Percentiles rank a stretch among this genome's conserved stretches.
phyloP scores from a whole-genome alignment of 2,888 invertebrate species.

The Mimas tiliae region DNA sequence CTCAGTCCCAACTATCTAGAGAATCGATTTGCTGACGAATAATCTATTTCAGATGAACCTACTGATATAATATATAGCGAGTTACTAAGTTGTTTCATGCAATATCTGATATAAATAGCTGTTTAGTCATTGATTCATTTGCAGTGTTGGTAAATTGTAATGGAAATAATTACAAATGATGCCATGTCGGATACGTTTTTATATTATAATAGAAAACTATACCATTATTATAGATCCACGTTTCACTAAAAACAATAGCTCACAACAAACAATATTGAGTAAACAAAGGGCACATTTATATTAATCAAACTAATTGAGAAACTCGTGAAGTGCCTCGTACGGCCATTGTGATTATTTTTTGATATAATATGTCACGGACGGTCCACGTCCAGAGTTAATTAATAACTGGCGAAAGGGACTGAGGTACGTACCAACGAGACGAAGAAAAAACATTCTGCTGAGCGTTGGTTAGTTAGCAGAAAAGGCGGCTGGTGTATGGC shows the following conservation, averaged over 20 bases:
- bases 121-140: not conserved
- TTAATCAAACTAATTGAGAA: slow-evolving; percentile 41
- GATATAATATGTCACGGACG: slow-evolving; percentile 57
- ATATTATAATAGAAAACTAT: no score
- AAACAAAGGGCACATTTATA: slow-evolving; percentile 25
- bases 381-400: slow-evolving; percentile 68
- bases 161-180: not conserved
- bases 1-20: slow-evolving; percentile 62
- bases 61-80: not conserved
- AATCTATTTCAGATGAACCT: slow-evolving; percentile 45
- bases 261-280: slow-evolving; percentile 20
- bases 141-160: not conserved
- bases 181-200: no score
- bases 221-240: not conserved
- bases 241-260: slow-evolving; percentile 5
- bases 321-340: slow-evolving; percentile 44
- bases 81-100: not conserved
- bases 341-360: slow-evolving; percentile 55
- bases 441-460: slow-evolving; percentile 68
- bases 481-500: slow-evolving; percentile 65
- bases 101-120: not conserved
- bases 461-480: slow-evolving; percentile 72
- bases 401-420: slow-evolving; percentile 65
- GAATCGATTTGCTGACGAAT: slow-evolving; percentile 63
- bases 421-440: slow-evolving; percentile 48